Conservation (phyloP, 2,888 invertebrate genomes). For the Pediacus dermestoides region DNA sequence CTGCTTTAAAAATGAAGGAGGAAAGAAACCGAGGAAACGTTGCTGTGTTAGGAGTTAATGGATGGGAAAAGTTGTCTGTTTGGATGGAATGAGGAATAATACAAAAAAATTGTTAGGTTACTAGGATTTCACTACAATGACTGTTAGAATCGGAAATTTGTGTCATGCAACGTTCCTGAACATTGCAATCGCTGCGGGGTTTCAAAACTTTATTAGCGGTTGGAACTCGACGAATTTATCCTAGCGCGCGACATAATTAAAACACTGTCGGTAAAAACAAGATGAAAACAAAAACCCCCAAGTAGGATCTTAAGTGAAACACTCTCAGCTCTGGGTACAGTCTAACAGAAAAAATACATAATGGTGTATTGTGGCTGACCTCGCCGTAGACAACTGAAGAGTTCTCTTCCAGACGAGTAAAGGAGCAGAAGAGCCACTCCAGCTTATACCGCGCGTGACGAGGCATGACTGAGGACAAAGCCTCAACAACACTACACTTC, state of each 20-base stretch:
- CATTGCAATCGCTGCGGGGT: too few species aligned
- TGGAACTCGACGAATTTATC: too few species aligned
- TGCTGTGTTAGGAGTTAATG: too few species aligned
- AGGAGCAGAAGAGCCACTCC: conserved; percentile 38
- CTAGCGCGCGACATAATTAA: conserved; percentile 15
- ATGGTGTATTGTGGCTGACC: conserved; percentile 39
- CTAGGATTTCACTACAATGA: too few species aligned
- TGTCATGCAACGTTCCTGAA: too few species aligned
- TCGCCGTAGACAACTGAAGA: conserved; percentile 39
- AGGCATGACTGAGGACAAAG: conserved; percentile 27
- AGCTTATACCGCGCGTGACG: conserved; percentile 33
- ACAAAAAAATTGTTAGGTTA: too few species aligned
- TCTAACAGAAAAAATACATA: conserved; percentile 27
- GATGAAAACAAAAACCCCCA: conserved; percentile 13
- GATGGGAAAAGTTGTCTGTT: too few species aligned
- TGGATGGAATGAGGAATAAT: too few species aligned
- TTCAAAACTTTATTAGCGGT: too few species aligned
- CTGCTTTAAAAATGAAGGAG: neutral
- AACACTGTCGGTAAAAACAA: conserved; percentile 14
- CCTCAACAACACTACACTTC: conserved; percentile 23
- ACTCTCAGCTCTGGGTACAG: conserved; percentile 20
- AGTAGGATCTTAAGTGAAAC: conserved; percentile 15
- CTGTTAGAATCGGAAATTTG: too few species aligned
- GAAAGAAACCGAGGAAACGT: too few species aligned
- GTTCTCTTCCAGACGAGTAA: conserved; percentile 37